These are phyloP conservation scores for Oncorhynchus nerka DNA, from an alignment of 2,113 vertebrate genomes.

Conservation along the genomic window DNA sequence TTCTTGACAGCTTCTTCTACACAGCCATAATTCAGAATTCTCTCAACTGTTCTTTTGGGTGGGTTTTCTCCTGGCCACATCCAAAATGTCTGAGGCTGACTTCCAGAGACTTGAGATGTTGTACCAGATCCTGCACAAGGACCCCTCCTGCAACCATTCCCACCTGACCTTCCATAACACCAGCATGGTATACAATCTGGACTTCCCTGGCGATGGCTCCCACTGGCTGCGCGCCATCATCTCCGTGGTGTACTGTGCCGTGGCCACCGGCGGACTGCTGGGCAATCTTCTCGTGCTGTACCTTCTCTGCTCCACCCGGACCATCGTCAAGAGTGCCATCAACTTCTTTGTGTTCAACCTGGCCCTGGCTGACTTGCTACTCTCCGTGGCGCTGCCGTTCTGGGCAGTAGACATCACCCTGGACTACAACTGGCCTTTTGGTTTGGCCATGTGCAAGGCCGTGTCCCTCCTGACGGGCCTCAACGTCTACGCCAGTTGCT, in stretches of 20 bases:
- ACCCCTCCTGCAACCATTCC: conserved; percentile 48
- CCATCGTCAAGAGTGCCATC: conserved; percentile 64
- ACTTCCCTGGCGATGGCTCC: conserved; percentile 43
- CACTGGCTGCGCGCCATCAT: conserved; percentile 57
- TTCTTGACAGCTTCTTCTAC: not conserved
- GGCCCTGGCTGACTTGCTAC: conserved; percentile 69
- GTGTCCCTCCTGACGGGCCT: conserved; percentile 68
- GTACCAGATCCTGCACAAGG: conserved; percentile 23
- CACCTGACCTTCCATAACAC: conserved; percentile 37
- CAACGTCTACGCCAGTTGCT: conserved; percentile 72
- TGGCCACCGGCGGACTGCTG: conserved; percentile 66
- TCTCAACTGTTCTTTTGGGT: not conserved
- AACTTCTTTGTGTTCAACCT: conserved; percentile 75
- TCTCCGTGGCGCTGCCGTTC: conserved; percentile 72
- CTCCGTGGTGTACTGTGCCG: conserved; percentile 67
- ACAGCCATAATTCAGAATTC: not conserved
- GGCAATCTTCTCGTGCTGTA: conserved; percentile 73
- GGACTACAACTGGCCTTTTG: conserved; percentile 79
- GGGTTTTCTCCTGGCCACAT: not conserved
- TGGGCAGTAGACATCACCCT: conserved; percentile 71
- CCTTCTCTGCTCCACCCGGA: conserved; percentile 65
- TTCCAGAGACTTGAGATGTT: conserved; percentile 40
- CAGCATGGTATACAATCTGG: conserved; percentile 25
- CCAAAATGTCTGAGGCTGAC: conserved; percentile 55
- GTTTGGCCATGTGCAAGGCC: conserved; percentile 65